Evolutionary conservation across 64 coral and sea anemone species (phyloP), one percentile per base, ranked within the genome.

Genomic region (Montipora efflorescens): DNA sequence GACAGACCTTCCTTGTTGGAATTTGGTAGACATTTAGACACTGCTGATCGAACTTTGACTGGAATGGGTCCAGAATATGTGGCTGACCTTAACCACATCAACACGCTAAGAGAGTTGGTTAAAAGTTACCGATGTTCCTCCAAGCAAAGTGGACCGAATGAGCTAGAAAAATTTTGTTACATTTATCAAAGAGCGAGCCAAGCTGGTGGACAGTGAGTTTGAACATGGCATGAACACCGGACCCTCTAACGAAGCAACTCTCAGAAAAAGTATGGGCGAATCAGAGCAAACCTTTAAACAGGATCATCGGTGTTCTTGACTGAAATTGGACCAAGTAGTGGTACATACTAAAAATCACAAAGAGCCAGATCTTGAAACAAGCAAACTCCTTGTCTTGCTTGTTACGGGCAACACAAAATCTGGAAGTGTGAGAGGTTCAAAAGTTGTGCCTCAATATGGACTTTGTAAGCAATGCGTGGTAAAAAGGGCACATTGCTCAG

Each of bases 141-240:
- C 67, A 49, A 93, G 87, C 21, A 62, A 96, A 89, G 44, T 93
- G 87, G 91, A 93, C 95, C 2, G 90, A 96, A 22, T 69, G 84
- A n/a, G 86, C 91, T 75, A 91, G 95, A 2, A 96, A 78, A 61
- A 96, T 95, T 47, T 96, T 96, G 28, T 92, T 0, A 52, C 15
- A 20, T 93, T 96, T 79, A 50, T 93, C 2, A 96, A 90, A 64
- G 91, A 93, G 43, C 58, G 91, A 80, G 95, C 91, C 1, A 90
- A 83, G n/a, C 71, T 96, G 44, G 73, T 96, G 5, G 92, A 96
- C 59, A 96, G 93, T 75, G 95, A 96, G 90, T 96, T 96, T 80
- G 90, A 90, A 36, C 78, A 90, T 44, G 87, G 91, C 43, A 13
- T 95, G 19, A 8, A 86, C 5, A 73, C 52, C 53, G 66, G 12